Base-by-base conservation (phyloP, 2,888 invertebrate genomes). In the Coelopa pilipes region DNA sequence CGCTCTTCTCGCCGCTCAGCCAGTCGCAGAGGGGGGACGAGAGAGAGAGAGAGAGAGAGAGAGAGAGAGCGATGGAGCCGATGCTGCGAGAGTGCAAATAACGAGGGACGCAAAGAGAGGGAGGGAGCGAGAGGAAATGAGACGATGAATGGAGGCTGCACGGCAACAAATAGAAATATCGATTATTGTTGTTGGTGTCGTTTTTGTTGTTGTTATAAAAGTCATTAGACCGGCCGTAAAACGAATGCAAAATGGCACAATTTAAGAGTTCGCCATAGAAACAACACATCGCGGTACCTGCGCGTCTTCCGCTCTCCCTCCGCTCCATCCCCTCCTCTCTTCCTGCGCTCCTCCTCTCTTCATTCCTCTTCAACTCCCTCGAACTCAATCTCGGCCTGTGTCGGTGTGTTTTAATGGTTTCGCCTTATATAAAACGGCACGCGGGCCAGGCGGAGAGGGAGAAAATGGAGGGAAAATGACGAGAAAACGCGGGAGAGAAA, bases 171-270 rank as follows among this genome's bases (percentile, higher is more conserved):
- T 50, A 45, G 24, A 50, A 66, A 13, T 50, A 55, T 68, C 55
- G 62, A 60, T 62, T 63, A 12, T 34, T 73, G 62, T 53, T 53
- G 50, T 50, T 59, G 68, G 19, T 72, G 7, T 69, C 55, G 53
- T 46, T 75, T 57, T 65, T 70, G 60, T 49, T 19, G 57, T 57
- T 67, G 73, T 72, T 74, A 74, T 74, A 73, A 77, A 76, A 78
- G 78, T 75, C 78, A 77, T 78, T 78, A 77, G 75, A 74, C 75
- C 69, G 73, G 68, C 75, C 74, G 70, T 73, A 76, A 77, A 67
- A 62, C 72, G 74, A 72, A 78, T 77, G 73, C 74, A 76, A 73
- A 74, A 76, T 75, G 75, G 72, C 76, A 76, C 65, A 72, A 77
- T 72, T 72, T 75, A 19, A 65, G 21, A 65, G 49, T 24, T 34